Percentiles rank a stretch among this genome's conserved stretches.
Conservation (phyloP, 1,140 invertebrate species). For the Pectinophora gossypiella region DNA sequence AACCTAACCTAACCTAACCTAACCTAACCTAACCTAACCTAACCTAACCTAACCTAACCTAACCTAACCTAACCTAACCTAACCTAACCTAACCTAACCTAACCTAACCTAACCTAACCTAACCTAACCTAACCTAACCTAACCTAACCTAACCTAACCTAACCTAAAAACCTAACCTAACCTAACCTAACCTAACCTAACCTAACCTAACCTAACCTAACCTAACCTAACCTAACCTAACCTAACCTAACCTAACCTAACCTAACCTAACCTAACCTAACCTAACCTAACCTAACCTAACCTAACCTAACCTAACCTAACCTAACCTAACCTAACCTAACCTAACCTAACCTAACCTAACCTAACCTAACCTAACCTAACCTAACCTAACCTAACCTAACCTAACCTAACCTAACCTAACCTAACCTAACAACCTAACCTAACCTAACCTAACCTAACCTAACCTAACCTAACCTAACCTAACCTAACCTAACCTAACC, state of each 20-base stretch:
- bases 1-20: constrained; percentile 38
- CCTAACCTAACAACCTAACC: constrained; percentile 9
- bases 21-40: constrained; percentile 33
- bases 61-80: constrained; percentile 18
- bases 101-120: constrained; percentile 17
- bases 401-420: constrained; percentile 8
- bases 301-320: constrained; percentile 9
- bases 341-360: constrained; percentile 6
- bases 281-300: constrained; percentile 11
- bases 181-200: constrained; percentile 10
- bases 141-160: constrained; percentile 32
- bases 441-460: constrained; percentile 8
- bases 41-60: constrained; percentile 19
- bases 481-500: constrained; percentile 8
- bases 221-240: constrained; percentile 12
- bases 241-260: constrained; percentile 16
- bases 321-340: constrained; percentile 8
- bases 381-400: constrained; percentile 9
- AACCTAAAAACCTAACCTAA: constrained; percentile 12
- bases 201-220: constrained; percentile 9
- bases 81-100: constrained; percentile 18
- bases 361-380: constrained; percentile 9
- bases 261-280: constrained; percentile 10
- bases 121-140: constrained; percentile 20
- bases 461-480: constrained; percentile 8